A percentile compares a stretch with the other conserved stretches of the same genome.
phyloP scores from a whole-genome alignment of 2,797 vertebrate genomes.

The Anas bahamensis region DNA sequence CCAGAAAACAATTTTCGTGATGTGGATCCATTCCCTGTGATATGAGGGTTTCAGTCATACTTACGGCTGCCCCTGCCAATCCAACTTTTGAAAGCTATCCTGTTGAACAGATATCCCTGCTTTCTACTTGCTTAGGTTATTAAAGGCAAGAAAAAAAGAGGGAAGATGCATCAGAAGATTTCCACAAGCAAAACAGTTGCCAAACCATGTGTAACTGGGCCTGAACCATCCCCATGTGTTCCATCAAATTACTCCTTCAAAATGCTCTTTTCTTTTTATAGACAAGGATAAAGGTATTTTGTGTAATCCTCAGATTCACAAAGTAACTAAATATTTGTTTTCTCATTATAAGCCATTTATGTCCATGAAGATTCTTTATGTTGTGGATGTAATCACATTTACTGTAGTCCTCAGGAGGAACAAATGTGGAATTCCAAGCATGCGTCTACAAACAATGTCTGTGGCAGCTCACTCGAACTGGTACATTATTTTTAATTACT shows the following conservation, averaged over 20 bases:
- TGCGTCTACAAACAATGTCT: background rate
- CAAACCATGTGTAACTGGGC: background rate
- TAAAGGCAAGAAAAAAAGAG: background rate
- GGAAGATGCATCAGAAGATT: background rate
- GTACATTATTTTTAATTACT: constrained; percentile 36
- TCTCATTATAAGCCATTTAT: background rate
- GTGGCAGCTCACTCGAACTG: background rate
- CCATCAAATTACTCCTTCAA: background rate
- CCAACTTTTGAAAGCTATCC: background rate
- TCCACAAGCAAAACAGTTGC: background rate
- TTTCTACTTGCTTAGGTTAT: background rate
- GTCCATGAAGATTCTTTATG: background rate
- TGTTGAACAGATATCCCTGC: background rate
- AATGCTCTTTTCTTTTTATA: background rate
- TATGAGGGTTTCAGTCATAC: background rate
- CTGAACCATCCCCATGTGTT: background rate
- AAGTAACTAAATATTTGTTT: background rate
- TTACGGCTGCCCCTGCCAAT: background rate
- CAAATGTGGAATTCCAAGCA: constrained; percentile 31
- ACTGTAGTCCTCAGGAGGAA: background rate
- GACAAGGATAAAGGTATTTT: background rate
- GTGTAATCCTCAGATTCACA: background rate
- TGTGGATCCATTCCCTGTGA: background rate
- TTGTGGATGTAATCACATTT: background rate
- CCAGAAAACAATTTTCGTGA: background rate